Percentiles rank a stretch among this genome's conserved stretches.
These are phyloP conservation scores for Sebastolobus altivelis DNA, from an alignment of 2,797 vertebrate genomes.

Conservation along the genomic window DNA sequence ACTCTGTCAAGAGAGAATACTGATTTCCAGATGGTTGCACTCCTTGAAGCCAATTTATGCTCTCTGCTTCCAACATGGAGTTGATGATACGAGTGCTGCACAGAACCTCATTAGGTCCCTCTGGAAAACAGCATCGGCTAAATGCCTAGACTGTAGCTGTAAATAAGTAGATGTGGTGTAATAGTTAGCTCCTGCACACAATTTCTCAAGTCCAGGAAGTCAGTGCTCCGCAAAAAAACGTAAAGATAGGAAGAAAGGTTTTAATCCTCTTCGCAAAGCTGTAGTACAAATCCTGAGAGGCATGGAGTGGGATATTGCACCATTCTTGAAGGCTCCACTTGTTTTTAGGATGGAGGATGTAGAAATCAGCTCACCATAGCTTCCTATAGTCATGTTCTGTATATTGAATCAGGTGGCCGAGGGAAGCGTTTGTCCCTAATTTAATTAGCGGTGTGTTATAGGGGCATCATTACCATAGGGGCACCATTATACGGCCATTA, in stretches of 20 bases:
- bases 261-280: conserved; percentile 39
- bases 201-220: conserved; percentile 23
- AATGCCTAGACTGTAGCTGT: background rate
- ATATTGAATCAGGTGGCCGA: background rate
- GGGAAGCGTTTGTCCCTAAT: background rate
- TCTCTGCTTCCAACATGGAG: conserved; percentile 5
- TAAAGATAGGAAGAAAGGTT: background rate
- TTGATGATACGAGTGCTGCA: conserved; percentile 1
- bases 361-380: background rate
- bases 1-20: conserved; percentile 23
- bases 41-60: conserved; percentile 42
- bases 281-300: conserved; percentile 28
- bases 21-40: conserved; percentile 49
- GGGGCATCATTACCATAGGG: background rate
- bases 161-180: background rate
- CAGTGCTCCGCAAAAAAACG: background rate
- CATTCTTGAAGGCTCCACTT: background rate
- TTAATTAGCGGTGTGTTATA: conserved; percentile 11
- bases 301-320: conserved; percentile 10
- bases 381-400: background rate
- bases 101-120: conserved; percentile 9
- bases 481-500: background rate
- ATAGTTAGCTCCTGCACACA: background rate
- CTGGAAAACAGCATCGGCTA: conserved; percentile 7
- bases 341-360: background rate